Percentiles rank a stretch among this genome's conserved stretches.
phyloP scores from a whole-genome alignment of 2,888 invertebrate species.

The Helicoverpa assulta region DNA sequence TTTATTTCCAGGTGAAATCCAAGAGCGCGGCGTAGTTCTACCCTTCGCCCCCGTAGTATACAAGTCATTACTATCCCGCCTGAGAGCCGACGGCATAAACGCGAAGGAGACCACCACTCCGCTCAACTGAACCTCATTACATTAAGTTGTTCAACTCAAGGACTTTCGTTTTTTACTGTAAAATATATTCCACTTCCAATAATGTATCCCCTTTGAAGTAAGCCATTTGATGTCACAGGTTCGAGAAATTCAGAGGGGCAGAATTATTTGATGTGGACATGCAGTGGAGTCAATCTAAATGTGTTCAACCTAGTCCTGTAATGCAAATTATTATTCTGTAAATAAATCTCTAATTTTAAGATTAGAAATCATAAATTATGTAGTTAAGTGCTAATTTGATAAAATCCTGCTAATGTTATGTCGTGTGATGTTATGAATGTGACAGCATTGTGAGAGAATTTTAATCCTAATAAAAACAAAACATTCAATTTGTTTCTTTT shows the following conservation, averaged over 20 bases:
- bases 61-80: constrained; percentile 96
- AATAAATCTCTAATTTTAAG: constrained; percentile 32
- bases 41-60: constrained; percentile 98
- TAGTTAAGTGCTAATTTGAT: constrained; percentile 11
- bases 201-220: too few species aligned
- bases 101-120: constrained; percentile 81
- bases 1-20: constrained; percentile 95
- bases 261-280: background rate
- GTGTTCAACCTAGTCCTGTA: constrained; percentile 1
- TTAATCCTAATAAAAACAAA: constrained; percentile 47
- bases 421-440: constrained; percentile 31
- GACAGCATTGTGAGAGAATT: constrained; percentile 35
- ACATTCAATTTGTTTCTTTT: constrained; percentile 20
- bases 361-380: constrained; percentile 13
- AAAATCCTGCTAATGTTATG: constrained; percentile 26
- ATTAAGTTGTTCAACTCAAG: constrained; percentile 13
- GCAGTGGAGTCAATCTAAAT: background rate
- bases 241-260: too few species aligned
- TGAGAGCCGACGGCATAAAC: constrained; percentile 95
- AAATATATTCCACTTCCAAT: background rate
- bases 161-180: constrained; percentile 14
- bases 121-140: constrained; percentile 73
- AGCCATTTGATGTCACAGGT: too few species aligned
- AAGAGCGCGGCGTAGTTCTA: constrained; percentile 97
- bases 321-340: constrained; percentile 29